phyloP scores from a whole-genome alignment of 1,140 invertebrate species.

The Macrostomum lignano region DNA sequence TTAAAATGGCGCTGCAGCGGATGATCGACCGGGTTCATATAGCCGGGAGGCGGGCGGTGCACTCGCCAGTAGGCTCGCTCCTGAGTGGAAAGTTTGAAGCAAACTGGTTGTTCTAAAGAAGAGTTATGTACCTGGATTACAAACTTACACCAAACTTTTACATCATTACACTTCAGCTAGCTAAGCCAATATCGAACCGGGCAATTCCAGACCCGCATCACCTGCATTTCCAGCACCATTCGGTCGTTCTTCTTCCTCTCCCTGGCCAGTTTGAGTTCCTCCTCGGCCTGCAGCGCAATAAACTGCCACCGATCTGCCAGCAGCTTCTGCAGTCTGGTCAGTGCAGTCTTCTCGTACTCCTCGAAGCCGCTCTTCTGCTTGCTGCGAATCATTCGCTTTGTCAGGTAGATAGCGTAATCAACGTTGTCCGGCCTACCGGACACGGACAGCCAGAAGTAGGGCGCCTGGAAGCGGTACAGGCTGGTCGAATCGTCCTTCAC shows the following conservation, averaged over 20 bases:
- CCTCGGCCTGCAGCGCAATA: slow-evolving; percentile 66
- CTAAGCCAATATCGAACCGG: too few relatives aligned
- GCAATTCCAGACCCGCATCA: too few relatives aligned
- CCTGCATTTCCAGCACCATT: slow-evolving; percentile 67
- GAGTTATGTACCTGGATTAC: too few relatives aligned
- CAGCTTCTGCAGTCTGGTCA: slow-evolving; percentile 55
- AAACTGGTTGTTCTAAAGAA: too few relatives aligned
- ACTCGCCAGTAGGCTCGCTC: slow-evolving; percentile 85
- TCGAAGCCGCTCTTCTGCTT: slow-evolving; percentile 71
- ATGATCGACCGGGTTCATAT: too few relatives aligned
- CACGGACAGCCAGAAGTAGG: slow-evolving; percentile 43
- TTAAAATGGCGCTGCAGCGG: too few relatives aligned
- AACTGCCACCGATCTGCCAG: slow-evolving; percentile 67
- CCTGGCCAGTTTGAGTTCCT: slow-evolving; percentile 55
- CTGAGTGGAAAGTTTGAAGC: too few relatives aligned
- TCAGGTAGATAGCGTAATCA: slow-evolving; percentile 67
- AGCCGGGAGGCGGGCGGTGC: slow-evolving; percentile 46
- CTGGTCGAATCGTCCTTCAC: slow-evolving; percentile 66
- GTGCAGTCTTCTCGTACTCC: slow-evolving; percentile 65
- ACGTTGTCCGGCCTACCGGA: slow-evolving; percentile 51
- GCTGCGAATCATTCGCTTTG: slow-evolving; percentile 58
- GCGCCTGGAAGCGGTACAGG: slow-evolving; percentile 67
- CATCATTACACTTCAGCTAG: too few relatives aligned
- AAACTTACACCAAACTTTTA: too few relatives aligned
- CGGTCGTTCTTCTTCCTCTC: slow-evolving; percentile 79